Evolutionary conservation across 1,140 invertebrate species (phyloP).

Genomic region (Marisa cornuarietis): DNA sequence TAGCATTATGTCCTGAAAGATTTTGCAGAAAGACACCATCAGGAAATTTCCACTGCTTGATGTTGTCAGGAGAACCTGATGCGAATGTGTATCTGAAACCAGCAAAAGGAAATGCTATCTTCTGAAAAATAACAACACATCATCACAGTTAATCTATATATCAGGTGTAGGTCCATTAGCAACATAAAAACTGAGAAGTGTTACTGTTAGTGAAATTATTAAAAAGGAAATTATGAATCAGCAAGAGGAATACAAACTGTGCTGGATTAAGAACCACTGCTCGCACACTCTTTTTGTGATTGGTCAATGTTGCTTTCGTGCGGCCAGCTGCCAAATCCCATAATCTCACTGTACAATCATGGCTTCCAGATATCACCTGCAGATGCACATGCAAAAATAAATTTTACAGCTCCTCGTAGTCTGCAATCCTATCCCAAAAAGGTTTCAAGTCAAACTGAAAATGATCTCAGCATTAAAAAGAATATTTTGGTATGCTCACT

Average conservation of each 20-base stretch:
- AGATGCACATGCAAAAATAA: conserved; percentile 5
- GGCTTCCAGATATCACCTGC: conserved; percentile 75
- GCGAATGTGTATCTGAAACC: conserved; percentile 88
- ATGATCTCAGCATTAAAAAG: neutral
- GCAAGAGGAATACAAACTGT: conserved; percentile 70
- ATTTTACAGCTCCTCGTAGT: no score
- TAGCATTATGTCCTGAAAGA: conserved; percentile 95
- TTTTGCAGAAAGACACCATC: conserved; percentile 99
- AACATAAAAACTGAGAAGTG: no score
- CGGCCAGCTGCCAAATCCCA: conserved; percentile 98
- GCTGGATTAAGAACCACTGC: conserved; percentile 91
- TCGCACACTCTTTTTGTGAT: conserved; percentile 98
- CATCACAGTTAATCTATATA: no score
- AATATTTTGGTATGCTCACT: no score
- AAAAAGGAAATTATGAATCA: conserved; percentile 4
- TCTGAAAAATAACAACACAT: no score
- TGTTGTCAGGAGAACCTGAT: conserved; percentile 97
- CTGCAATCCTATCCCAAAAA: neutral
- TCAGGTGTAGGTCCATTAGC: no score
- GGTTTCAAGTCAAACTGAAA: neutral
- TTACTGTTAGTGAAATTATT: no score
- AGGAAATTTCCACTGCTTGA: conserved; percentile 99
- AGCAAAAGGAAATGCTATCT: neutral
- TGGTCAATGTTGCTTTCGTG: conserved; percentile 93
- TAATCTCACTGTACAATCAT: conserved; percentile 82